Evolutionary conservation across 2,888 invertebrate genomes (phyloP), one percentile per base, ranked within the genome.

Genomic region (Cephonodes hylas): DNA sequence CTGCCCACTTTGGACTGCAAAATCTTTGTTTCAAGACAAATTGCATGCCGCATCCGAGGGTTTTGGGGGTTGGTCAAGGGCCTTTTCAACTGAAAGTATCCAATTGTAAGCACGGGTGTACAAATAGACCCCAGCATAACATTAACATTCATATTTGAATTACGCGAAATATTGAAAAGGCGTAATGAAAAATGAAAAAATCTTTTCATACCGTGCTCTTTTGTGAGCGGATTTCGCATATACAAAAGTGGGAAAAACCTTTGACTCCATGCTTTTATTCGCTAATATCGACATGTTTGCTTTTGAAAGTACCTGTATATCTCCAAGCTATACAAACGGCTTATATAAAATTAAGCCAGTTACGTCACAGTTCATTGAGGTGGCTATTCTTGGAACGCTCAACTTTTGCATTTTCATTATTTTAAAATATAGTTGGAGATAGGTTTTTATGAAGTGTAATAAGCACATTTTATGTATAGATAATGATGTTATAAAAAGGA

Each of bases 11-110:
- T 71, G n/a, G 60, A 64, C 66, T 67, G 63, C 75, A 75, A 76
- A 79, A 84, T 81, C 81, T 82, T 85, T 85, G 80, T 83, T 75
- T 80, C 72, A 77, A 75, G 69, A 72, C 70, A 77, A 83, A 84
- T 82, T 81, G 78, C 74, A 80, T 83, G 76, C 76, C 71, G 72
- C 75, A 73, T 75, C 18, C 60, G 64, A 76, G 79, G 75, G 71
- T 53, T 66, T 66, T 61, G 3, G 38, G 44, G 38, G 20, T 22
- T 25, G 25, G 31, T 46, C 13, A 20, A 34, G 38, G 23, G 48
- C 42, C 22, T 48, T 53, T 58, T 18, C 18, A 45, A 44, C 38
- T 57, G 34, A 48, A 53, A 31, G 31, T 53, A 53, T 31, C 53
- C 27, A 44, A 44, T 44, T 20, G 20, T 18, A 53, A 53, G 31